These are phyloP conservation scores for Drosophila orena DNA, from an alignment of 1,140 invertebrate species.

Conservation along the genomic window DNA sequence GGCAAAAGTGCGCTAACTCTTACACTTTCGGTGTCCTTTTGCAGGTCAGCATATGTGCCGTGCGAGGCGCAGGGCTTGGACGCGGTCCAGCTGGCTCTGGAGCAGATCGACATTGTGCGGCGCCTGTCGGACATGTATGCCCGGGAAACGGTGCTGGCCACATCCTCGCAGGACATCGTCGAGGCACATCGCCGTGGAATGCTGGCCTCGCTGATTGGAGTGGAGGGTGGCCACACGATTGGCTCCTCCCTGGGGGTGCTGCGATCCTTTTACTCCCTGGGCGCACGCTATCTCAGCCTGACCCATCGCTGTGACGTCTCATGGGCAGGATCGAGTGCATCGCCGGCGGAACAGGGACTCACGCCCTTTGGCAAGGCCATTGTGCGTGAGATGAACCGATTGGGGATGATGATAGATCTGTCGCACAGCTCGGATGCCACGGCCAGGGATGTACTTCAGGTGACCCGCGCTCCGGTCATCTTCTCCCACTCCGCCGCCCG, in stretches of 20 bases:
- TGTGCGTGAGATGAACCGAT: conserved; percentile 93
- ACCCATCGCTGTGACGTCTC: conserved; percentile 93
- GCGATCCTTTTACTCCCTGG: conserved; percentile 93
- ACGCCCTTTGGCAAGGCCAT: conserved; percentile 90
- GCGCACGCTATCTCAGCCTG: conserved; percentile 92
- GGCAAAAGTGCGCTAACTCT: conserved; percentile 12
- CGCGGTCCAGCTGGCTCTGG: conserved; percentile 93
- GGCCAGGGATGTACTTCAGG: conserved; percentile 93
- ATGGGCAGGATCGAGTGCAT: conserved; percentile 87
- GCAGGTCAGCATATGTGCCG: conserved; percentile 93
- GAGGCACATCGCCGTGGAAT: conserved; percentile 91
- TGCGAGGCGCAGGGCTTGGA: conserved; percentile 93
- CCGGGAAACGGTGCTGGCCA: conserved; percentile 89
- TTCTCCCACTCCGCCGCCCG: conserved; percentile 96
- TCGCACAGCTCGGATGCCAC: conserved; percentile 95
- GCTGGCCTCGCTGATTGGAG: conserved; percentile 93
- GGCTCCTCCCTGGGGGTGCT: conserved; percentile 93
- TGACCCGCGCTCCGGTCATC: conserved; percentile 94
- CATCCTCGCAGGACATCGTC: conserved; percentile 90
- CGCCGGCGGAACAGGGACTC: conserved; percentile 86
- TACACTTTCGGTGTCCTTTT: conserved; percentile 25
- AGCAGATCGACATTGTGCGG: conserved; percentile 95
- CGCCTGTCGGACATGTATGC: conserved; percentile 92
- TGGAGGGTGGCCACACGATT: conserved; percentile 94
- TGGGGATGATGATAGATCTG: conserved; percentile 97